Percentiles rank a stretch among this genome's conserved stretches.
These are phyloP conservation scores for Ctenomys sociabilis DNA, from an alignment of 2,113 vertebrate species.

Conservation along the genomic window DNA sequence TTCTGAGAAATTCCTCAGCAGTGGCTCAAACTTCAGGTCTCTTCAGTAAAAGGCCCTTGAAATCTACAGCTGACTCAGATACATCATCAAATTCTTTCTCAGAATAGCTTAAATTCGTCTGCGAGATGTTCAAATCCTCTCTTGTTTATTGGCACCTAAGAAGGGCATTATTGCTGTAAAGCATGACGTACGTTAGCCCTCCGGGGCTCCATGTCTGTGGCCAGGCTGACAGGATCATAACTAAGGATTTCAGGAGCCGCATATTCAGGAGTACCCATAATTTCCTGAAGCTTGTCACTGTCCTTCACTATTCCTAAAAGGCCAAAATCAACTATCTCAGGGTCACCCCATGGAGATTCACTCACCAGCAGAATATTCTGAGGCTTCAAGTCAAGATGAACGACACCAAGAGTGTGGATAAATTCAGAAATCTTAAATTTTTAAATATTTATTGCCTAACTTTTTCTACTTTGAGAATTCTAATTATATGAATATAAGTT, in stretches of 20 bases:
- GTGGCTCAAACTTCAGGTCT: constrained; percentile 92
- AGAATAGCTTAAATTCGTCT: constrained; percentile 93
- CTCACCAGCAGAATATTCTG: no score
- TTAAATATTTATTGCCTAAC: no score
- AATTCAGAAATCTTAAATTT: no score
- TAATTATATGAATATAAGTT: no score
- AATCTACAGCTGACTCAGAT: constrained; percentile 93
- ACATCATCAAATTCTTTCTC: constrained; percentile 93
- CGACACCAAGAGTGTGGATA: no score
- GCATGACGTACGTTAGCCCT: constrained; percentile 95
- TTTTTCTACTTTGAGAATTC: no score
- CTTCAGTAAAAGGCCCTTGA: constrained; percentile 93
- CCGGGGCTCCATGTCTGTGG: constrained; percentile 98
- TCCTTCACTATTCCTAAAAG: no score
- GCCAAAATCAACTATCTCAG: no score
- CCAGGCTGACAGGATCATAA: constrained; percentile 95
- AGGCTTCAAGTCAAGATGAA: no score
- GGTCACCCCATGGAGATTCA: no score
- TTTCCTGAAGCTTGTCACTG: no score
- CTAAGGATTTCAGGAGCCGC: constrained; percentile 94
- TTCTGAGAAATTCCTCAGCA: constrained; percentile 92
- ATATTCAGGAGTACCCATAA: no score
- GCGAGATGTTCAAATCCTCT: constrained; percentile 97
- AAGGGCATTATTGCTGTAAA: constrained; percentile 95
- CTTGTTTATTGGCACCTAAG: constrained; percentile 92